These are phyloP conservation scores for Andrena bucephala DNA, from an alignment of 2,888 invertebrate species.

Conservation along the genomic window DNA sequence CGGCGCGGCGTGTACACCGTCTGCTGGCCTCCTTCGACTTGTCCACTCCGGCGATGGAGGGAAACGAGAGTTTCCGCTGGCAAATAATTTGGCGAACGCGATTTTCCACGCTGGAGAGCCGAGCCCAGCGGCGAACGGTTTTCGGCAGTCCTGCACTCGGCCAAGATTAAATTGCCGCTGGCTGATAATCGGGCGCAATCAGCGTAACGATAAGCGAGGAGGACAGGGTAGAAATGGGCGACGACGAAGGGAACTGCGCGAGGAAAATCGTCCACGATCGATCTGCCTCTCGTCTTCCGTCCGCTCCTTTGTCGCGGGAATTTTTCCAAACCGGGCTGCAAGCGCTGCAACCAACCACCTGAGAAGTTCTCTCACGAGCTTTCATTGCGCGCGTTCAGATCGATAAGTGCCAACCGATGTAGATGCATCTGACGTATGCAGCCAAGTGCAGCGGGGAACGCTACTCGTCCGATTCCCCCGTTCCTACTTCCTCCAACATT, in stretches of 20 bases:
- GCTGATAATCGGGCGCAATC: background rate
- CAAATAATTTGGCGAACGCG: background rate
- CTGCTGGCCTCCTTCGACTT: background rate
- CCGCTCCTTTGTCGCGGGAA: background rate
- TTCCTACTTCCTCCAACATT: background rate
- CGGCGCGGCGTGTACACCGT: background rate
- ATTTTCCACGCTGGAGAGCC: no score
- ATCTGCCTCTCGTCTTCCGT: background rate
- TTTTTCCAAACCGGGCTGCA: slow-evolving; percentile 1
- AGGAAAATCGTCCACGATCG: slow-evolving; percentile 8
- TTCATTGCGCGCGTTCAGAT: slow-evolving; percentile 38
- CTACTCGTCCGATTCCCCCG: background rate
- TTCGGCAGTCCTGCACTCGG: background rate
- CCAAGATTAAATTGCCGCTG: background rate
- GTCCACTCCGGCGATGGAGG: background rate
- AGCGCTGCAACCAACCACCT: slow-evolving; percentile 4
- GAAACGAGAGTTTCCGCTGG: background rate
- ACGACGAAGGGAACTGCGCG: background rate
- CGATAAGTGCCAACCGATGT: slow-evolving; percentile 68
- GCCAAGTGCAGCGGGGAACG: slow-evolving; percentile 40
- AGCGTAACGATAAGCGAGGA: background rate
- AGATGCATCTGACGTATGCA: slow-evolving; percentile 58
- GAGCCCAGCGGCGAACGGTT: background rate
- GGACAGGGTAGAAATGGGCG: background rate
- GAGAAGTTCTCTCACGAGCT: slow-evolving; percentile 45